A percentile compares a stretch with the other conserved stretches of the same genome.
These are phyloP conservation scores for Cotesia typhae DNA, from an alignment of 1,140 invertebrate species.

Conservation along the genomic window DNA sequence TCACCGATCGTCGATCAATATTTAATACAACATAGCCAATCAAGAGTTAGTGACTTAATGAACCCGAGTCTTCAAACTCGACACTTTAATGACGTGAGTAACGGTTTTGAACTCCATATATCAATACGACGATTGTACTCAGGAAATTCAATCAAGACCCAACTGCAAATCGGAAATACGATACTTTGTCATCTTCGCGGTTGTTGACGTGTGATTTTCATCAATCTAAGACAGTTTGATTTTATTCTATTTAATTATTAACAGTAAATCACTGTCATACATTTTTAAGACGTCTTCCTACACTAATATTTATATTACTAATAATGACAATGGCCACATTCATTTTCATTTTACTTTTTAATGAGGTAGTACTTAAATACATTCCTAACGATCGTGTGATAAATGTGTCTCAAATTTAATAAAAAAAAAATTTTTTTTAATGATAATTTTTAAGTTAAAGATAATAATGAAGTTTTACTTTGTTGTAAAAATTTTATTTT, in stretches of 20 bases:
- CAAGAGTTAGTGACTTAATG: not conserved
- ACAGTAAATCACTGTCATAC: too few relatives aligned
- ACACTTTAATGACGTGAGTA: slow-evolving; percentile 20
- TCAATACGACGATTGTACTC: slow-evolving; percentile 2
- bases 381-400: too few relatives aligned
- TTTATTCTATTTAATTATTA: not conserved
- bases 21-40: not conserved
- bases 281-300: too few relatives aligned
- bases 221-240: not conserved
- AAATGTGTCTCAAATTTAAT: too few relatives aligned
- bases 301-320: too few relatives aligned
- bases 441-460: too few relatives aligned
- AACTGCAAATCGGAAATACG: slow-evolving; percentile 13
- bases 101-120: slow-evolving; percentile 16
- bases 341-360: too few relatives aligned
- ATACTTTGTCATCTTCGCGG: slow-evolving; percentile 19
- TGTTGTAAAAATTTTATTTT: too few relatives aligned
- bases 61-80: not conserved
- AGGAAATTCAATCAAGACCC: slow-evolving; percentile 14
- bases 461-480: too few relatives aligned
- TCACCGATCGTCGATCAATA: not conserved
- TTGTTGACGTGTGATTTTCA: slow-evolving; percentile 13
- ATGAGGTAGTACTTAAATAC: too few relatives aligned
- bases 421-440: too few relatives aligned
- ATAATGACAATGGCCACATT: too few relatives aligned